Evolutionary conservation across 2,797 vertebrate species (phyloP), one percentile per base, ranked within the genome.

Genomic region (Fringilla coelebs): DNA sequence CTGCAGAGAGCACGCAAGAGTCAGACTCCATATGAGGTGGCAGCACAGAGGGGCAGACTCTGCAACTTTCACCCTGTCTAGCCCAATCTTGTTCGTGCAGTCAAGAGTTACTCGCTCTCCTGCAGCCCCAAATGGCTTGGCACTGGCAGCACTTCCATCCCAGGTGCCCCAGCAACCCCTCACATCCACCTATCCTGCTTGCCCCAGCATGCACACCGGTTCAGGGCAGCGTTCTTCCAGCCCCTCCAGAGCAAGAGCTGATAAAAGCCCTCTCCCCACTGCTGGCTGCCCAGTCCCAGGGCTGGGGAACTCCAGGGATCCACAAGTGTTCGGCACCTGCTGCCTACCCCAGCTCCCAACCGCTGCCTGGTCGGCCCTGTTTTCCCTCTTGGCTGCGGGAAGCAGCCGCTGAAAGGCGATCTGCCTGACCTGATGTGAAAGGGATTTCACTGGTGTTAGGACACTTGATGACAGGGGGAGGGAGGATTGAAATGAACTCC

Each of bases 261-360:
- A 78, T 70, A 48, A 79, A 79, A 91, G 19, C 22, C 38, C 17
- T 68, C 29, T 79, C 20, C 31, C 41, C 29, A 13, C 45, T 20
- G 31, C 41, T 67, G 80, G n/a, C 58, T 79, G 38, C 32, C 67
- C 6, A 2, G 36, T n/a, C n/a, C 43, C 14, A 5, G 38, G 51
- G 62, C 67, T 8, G 21, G 49, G 70, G 38, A 92, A 40, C 88
- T 58, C 32, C 10, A 5, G 32, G 48, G 32, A 73, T 82, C 34
- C 75, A 85, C 97, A 96, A 96, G 75, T 97, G 96, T 94, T 97
- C 11, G 7, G 89, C 97, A 96, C 96, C 96, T 97, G 96, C 95
- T 94, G 92, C 74, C 68, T 48, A 20, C 17, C 91, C 88, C 61
- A 4, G 57, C 63, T 90, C 54, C 72, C 92, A 93, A 95, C 91